These are phyloP conservation scores for Seriola rivoliana DNA, from an alignment of 2,113 vertebrate species.

Conservation along the genomic window DNA sequence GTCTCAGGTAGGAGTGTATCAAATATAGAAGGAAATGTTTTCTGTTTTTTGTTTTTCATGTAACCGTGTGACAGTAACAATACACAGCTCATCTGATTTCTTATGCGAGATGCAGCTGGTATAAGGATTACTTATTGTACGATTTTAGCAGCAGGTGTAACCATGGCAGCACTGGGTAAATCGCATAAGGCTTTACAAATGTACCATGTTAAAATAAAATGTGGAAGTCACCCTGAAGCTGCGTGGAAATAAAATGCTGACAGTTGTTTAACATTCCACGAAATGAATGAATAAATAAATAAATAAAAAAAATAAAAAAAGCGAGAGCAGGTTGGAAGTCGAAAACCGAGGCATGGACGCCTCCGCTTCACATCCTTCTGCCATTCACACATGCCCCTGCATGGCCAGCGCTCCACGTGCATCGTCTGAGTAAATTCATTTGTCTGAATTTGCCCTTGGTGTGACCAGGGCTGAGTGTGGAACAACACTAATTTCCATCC, in stretches of 20 bases:
- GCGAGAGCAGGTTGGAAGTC: neutral
- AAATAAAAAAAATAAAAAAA: neutral
- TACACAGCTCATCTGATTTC: neutral
- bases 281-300: no score
- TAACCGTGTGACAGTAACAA: neutral
- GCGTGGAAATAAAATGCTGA: constrained; percentile 55
- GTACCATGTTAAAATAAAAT: constrained; percentile 28
- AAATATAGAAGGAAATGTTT: neutral
- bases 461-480: constrained; percentile 67
- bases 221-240: constrained; percentile 64
- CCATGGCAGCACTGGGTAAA: neutral
- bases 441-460: constrained; percentile 68
- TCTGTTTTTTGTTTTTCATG: neutral
- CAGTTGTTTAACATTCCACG: constrained; percentile 26
- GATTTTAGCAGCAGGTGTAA: constrained; percentile 22
- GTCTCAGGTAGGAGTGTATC: neutral
- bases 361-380: constrained; percentile 11
- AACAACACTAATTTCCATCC: constrained; percentile 79
- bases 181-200: neutral
- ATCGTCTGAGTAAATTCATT: constrained; percentile 73
- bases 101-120: constrained; percentile 2
- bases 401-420: constrained; percentile 45
- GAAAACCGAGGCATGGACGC: neutral
- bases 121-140: neutral
- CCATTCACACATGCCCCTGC: constrained; percentile 30